A percentile compares a stretch with the other conserved stretches of the same genome.
Conservation (phyloP, 2,888 invertebrate genomes). For the Silvanus unidentatus region DNA sequence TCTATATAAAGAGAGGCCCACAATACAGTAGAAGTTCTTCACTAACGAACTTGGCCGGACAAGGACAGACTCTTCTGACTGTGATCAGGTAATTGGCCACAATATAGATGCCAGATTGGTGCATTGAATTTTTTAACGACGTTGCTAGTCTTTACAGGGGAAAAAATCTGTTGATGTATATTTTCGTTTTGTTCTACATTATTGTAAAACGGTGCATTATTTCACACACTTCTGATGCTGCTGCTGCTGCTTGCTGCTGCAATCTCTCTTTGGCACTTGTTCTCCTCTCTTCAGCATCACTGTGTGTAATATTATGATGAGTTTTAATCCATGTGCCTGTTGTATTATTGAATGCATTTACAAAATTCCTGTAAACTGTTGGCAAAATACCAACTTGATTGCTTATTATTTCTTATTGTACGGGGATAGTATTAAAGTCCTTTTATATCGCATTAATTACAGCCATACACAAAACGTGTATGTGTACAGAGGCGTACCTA, state of each 20-base stretch:
- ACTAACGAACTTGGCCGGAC: constrained; percentile 16
- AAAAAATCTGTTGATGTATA: constrained; percentile 3
- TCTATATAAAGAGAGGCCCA: constrained; percentile 14
- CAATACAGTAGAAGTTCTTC: constrained; percentile 20
- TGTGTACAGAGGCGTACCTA: constrained; percentile 4
- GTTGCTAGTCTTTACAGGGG: constrained; percentile 6
- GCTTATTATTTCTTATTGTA: constrained; percentile 8
- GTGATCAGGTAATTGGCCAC: constrained; percentile 25
- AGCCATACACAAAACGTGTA: constrained; percentile 1
- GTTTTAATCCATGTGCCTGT: constrained; percentile 3
- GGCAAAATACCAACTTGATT: constrained; percentile 9
- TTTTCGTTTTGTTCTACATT: constrained; percentile 3
- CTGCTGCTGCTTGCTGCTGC: too few relatives aligned
- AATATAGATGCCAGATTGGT: constrained; percentile 23
- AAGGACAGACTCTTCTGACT: constrained; percentile 12
- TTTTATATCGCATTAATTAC: constrained; percentile 11
- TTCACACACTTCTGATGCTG: too few relatives aligned
- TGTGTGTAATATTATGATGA: background rate
- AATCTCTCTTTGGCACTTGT: too few relatives aligned
- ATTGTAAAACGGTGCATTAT: constrained; percentile 4
- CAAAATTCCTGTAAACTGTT: constrained; percentile 11
- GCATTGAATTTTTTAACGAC: constrained; percentile 23
- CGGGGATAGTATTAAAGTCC: constrained; percentile 5
- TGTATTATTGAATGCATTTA: constrained; percentile 2
- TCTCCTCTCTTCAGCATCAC: too few relatives aligned